These are phyloP conservation scores for Amblyjoppa fuscipennis DNA, from an alignment of 2,888 invertebrate genomes.

Conservation along the genomic window DNA sequence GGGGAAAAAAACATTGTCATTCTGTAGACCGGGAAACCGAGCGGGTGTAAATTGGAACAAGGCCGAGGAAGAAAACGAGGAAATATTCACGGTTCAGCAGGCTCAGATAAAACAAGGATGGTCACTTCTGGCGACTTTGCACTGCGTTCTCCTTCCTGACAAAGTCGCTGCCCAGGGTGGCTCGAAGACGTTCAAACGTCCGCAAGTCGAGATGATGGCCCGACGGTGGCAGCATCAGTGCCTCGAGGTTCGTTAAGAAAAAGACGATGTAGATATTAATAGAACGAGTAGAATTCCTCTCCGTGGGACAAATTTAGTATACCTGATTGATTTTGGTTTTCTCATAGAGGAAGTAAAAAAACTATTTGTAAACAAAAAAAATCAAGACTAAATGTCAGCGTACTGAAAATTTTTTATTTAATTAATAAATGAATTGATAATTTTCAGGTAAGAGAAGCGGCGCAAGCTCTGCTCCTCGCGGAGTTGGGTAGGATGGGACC, in stretches of 20 bases:
- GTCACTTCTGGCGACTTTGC: conserved; percentile 97
- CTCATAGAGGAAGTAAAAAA: too few relatives aligned
- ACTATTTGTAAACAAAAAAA: too few relatives aligned
- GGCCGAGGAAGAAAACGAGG: conserved; percentile 93
- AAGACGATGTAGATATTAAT: background rate
- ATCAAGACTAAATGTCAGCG: too few relatives aligned
- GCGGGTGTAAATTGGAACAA: conserved; percentile 89
- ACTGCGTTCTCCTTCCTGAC: conserved; percentile 98
- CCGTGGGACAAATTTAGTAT: background rate
- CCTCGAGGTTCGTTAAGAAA: conserved; percentile 90
- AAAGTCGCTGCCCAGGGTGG: conserved; percentile 91
- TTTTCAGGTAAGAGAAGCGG: conserved; percentile 93
- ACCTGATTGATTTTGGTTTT: background rate
- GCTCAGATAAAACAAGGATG: conserved; percentile 98
- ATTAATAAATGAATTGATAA: conserved; percentile 10
- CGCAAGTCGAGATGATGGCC: conserved; percentile 98
- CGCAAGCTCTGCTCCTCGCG: conserved; percentile 97
- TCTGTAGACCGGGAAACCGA: conserved; percentile 88
- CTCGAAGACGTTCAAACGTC: conserved; percentile 94
- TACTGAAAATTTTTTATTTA: background rate
- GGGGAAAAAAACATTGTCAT: conserved; percentile 1
- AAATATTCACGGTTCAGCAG: conserved; percentile 93
- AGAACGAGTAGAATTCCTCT: background rate
- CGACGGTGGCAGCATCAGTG: conserved; percentile 99
- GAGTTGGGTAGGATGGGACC: conserved; percentile 95